Percentiles rank a stretch among this genome's conserved stretches.
phyloP scores from a whole-genome alignment of 2,888 invertebrate genomes.

The Eudasyphora cyanicolor region DNA sequence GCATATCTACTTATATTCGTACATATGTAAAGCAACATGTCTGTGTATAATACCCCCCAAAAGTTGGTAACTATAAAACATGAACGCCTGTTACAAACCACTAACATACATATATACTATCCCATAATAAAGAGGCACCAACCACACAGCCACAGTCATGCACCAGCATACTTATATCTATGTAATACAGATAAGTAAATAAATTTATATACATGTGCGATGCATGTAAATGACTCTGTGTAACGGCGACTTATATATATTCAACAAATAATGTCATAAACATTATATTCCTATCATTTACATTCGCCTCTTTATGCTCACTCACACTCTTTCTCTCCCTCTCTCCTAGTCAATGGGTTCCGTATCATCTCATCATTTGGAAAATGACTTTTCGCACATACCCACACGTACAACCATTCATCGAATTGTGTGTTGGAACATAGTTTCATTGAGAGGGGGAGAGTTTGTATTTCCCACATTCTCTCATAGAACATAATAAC shows the following conservation, averaged over 20 bases:
- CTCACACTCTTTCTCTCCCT: background rate
- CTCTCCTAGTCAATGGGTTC: too few relatives aligned
- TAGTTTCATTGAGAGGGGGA: too few relatives aligned
- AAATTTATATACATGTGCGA: slow-evolving; percentile 2
- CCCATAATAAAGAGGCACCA: background rate
- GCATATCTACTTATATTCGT: background rate
- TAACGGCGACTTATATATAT: background rate
- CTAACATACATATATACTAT: slow-evolving; percentile 41
- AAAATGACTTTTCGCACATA: background rate
- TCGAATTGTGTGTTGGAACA: too few relatives aligned
- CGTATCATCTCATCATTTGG: background rate
- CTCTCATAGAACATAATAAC: background rate
- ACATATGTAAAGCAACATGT: background rate
- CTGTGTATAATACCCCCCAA: background rate
- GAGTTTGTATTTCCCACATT: background rate
- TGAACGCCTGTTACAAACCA: slow-evolving; percentile 51
- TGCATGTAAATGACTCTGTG: background rate
- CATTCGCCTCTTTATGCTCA: background rate
- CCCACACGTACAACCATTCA: too few relatives aligned
- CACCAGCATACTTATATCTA: too few relatives aligned
- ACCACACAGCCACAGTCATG: background rate
- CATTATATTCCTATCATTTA: background rate
- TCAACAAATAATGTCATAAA: slow-evolving; percentile 21
- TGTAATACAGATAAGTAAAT: background rate
- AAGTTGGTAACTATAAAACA: background rate